Base-by-base conservation (phyloP, 2,888 invertebrate species). In the Ecliptopera silaceata region DNA sequence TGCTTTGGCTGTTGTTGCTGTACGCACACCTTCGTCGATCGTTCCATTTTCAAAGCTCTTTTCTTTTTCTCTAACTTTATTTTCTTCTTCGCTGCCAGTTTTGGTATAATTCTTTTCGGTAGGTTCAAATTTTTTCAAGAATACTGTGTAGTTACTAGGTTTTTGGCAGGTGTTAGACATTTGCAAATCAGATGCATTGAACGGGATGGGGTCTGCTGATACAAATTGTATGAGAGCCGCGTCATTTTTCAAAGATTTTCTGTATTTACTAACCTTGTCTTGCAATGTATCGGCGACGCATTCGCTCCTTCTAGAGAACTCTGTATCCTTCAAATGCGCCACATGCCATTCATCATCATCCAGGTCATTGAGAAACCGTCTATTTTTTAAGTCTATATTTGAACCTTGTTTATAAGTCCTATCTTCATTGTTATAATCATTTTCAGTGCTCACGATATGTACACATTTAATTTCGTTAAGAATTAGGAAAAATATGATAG, bases 331-430 rank as follows among this genome's bases (percentile, higher is more conserved):
- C 20, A 84, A 68, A 56, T 84, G 82, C 1, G 79, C 69, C 1
- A 83, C 59, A 17, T 83, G 79, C 83, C 84, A 86, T 12, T 84
- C 75, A 6, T 69, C 54, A 17, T 82, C 79, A 5, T 73, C 58
- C 8, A 78, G 20, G 12, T 77, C 70, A 8, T 80, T 72, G 4
- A 73, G 1, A 44, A 79, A 76, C 43, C 79, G 72, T 62, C 78
- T 74, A 44, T 42, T 52, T 5, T 45, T 11, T 0, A 10, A 6
- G 2, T 68, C 64, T 3, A 62, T 51, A 11, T 64, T 63, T 15
- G 57, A 46, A 11, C 15, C 17, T 56, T 4, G 22, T 39, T 41
- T 66, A 2, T 43, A 48, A 49, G 11, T 58, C 58, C 29, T 63
- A 52, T 42, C 59, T 47, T 12, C 51, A 11, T 53, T 32, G 6